A percentile compares a stretch with the other conserved stretches of the same genome.
Conservation (phyloP, 2,888 invertebrate species). For the Meteorus colon region DNA sequence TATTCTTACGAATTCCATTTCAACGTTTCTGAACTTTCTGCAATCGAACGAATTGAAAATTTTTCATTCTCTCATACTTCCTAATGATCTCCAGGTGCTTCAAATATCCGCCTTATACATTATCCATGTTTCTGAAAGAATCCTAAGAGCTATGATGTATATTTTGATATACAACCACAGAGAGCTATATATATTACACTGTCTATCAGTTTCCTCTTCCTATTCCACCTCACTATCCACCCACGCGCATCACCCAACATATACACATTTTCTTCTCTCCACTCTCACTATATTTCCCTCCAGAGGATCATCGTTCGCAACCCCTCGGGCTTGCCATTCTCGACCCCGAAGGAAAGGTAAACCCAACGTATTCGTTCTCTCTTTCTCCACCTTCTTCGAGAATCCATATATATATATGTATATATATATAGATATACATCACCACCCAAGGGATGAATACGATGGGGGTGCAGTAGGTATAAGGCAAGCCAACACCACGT, state of each 20-base stretch:
- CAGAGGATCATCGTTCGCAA: slow-evolving; percentile 57
- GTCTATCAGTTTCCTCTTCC: slow-evolving; percentile 40
- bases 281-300: slow-evolving; percentile 47
- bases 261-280: slow-evolving; percentile 39
- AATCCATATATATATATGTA: background rate
- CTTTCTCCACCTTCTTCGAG: slow-evolving; percentile 9
- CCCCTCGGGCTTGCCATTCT: slow-evolving; percentile 44
- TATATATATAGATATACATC: background rate
- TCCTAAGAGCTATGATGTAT: slow-evolving; percentile 31
- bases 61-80: slow-evolving; percentile 1
- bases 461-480: slow-evolving; percentile 2
- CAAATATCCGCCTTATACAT: slow-evolving; percentile 28
- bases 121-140: slow-evolving; percentile 33
- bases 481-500: slow-evolving; percentile 5
- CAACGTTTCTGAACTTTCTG: slow-evolving; percentile 3
- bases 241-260: background rate
- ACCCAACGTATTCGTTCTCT: slow-evolving; percentile 40
- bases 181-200: slow-evolving; percentile 48
- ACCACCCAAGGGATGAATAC: slow-evolving; percentile 29
- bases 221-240: slow-evolving; percentile 20
- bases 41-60: background rate
- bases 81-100: slow-evolving; percentile 19
- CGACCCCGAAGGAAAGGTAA: slow-evolving; percentile 40
- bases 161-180: slow-evolving; percentile 44
- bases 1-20: background rate